A percentile compares a stretch with the other conserved stretches of the same genome.
Evolutionary conservation across 2,113 vertebrate genomes (phyloP).

Genomic region (Phalacrocorax carbo): DNA sequence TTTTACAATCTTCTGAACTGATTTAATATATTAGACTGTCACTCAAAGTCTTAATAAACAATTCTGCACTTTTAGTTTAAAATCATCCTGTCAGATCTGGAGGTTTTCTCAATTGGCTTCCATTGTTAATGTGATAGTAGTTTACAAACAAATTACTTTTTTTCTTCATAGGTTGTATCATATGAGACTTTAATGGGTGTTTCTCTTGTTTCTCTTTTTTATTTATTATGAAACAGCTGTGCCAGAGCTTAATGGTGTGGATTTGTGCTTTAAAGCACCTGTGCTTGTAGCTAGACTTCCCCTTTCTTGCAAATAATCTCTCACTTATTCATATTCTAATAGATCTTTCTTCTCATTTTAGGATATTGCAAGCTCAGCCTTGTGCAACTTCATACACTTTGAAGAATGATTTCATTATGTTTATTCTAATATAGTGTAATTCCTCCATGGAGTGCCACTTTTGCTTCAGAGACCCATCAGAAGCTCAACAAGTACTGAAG

Average conservation of each 20-base stretch:
- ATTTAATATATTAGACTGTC: conserved; percentile 83
- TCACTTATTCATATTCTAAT: conserved; percentile 13
- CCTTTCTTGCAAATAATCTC: conserved; percentile 28
- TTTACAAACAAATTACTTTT: conserved; percentile 73
- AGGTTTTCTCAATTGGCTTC: conserved; percentile 66
- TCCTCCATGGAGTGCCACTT: neutral
- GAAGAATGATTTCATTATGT: conserved; percentile 46
- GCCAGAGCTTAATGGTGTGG: neutral
- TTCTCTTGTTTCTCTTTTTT: conserved; percentile 56
- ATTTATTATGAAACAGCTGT: conserved; percentile 49
- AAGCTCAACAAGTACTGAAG: neutral
- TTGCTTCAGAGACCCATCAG: conserved; percentile 7
- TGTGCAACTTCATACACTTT: conserved; percentile 17
- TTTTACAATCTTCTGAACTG: conserved; percentile 81
- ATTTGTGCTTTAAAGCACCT: conserved; percentile 61
- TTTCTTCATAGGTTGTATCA: conserved; percentile 38
- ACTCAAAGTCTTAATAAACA: conserved; percentile 82
- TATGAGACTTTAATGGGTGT: conserved; percentile 56
- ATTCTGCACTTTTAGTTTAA: conserved; percentile 67
- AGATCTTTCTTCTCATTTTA: conserved; percentile 28
- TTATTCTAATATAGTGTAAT: conserved; percentile 5
- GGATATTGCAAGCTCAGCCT: conserved; percentile 47
- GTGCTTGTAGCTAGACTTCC: conserved; percentile 13
- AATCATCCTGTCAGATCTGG: conserved; percentile 71
- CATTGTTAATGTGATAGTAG: conserved; percentile 63